Percentiles rank a stretch among this genome's conserved stretches.
Evolutionary conservation across 2,797 vertebrate genomes (phyloP).

Genomic region (Mareca penelope): DNA sequence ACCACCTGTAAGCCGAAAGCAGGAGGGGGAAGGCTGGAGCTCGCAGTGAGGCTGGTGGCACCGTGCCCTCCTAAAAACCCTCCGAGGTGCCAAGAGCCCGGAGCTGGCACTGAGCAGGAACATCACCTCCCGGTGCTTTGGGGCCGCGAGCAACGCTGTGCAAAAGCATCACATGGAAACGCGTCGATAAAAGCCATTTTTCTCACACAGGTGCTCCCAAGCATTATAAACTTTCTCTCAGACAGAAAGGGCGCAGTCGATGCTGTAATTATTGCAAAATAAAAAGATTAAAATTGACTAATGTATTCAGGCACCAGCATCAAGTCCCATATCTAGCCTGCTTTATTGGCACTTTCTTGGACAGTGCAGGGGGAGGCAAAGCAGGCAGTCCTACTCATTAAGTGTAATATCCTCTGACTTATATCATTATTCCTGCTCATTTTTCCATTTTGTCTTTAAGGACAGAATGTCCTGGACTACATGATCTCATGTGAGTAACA

Average conservation of each 20-base stretch:
- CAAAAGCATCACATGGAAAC: constrained; percentile 26
- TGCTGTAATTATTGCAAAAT: constrained; percentile 71
- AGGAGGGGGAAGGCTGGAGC: neutral
- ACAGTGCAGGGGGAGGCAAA: neutral
- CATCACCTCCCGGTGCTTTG: neutral
- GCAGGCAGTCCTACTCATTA: constrained; percentile 48
- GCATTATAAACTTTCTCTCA: constrained; percentile 43
- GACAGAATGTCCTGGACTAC: constrained; percentile 22
- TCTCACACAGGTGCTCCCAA: neutral
- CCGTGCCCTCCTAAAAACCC: neutral
- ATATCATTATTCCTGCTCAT: neutral
- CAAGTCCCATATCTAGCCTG: constrained; percentile 53
- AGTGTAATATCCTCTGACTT: constrained; percentile 28
- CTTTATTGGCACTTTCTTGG: constrained; percentile 53
- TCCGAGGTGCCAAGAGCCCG: accelerated
- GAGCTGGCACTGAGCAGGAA: neutral
- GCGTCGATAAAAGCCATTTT: constrained; percentile 32
- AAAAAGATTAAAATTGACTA: constrained; percentile 74
- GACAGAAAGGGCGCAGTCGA: constrained; percentile 48
- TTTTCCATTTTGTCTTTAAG: constrained; percentile 20
- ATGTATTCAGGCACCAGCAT: constrained; percentile 61
- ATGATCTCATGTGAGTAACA: neutral
- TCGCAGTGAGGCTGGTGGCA: neutral
- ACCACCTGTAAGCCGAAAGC: neutral
- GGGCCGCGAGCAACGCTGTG: neutral